Conservation (phyloP, 2,113 vertebrate genomes). For the Panthera tigris region DNA sequence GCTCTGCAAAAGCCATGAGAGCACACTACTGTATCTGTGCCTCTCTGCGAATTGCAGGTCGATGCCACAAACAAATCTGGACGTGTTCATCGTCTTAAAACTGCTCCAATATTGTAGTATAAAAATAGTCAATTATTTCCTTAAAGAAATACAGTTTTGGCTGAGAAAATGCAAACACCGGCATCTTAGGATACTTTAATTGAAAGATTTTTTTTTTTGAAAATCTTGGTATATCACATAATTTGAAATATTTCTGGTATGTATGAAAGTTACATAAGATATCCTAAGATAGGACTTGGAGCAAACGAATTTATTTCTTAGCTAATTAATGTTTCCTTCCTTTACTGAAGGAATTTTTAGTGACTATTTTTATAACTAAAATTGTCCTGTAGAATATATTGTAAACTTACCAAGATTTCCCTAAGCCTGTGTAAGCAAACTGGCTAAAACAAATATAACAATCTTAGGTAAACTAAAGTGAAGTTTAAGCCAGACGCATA, state of each 20-base stretch:
- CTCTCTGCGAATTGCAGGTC: not conserved
- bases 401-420: not conserved
- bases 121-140: not conserved
- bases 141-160: not conserved
- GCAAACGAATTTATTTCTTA: not conserved
- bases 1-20: not conserved
- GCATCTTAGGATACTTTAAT: not conserved
- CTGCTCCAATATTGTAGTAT: not conserved
- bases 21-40: not conserved
- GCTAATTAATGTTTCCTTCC: conserved; percentile 14
- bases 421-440: not conserved
- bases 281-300: not conserved
- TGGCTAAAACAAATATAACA: not conserved
- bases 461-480: conserved; percentile 3
- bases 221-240: not conserved
- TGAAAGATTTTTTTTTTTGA: not conserved
- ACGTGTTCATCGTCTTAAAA: not conserved
- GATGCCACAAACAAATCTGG: not conserved
- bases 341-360: not conserved
- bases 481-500: not conserved
- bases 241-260: not conserved
- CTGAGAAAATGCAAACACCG: not conserved
- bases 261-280: not conserved
- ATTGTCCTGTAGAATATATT: not conserved
- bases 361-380: not conserved